phyloP scores from a whole-genome alignment of 2,888 invertebrate species.

The Teleogryllus oceanicus region DNA sequence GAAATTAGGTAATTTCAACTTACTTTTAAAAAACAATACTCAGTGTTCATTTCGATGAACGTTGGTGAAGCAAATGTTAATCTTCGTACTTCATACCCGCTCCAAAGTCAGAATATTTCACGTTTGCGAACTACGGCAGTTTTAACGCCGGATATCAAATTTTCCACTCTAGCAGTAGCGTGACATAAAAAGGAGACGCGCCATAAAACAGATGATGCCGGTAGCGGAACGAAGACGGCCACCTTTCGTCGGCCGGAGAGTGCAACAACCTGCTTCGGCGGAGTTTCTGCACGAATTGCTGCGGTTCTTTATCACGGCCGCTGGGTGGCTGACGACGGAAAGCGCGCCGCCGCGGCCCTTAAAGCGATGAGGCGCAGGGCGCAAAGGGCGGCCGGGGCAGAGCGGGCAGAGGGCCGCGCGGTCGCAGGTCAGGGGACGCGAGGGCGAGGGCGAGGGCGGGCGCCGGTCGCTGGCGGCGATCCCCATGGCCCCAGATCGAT shows the following conservation, averaged over 20 bases:
- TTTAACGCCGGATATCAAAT: no score
- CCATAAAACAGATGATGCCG: no score
- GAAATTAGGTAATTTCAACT: no score
- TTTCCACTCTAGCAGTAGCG: no score
- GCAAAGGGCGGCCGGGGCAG: conserved; percentile 24
- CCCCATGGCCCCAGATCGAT: conserved; percentile 5
- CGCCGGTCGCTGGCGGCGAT: conserved; percentile 1
- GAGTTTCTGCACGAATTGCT: not conserved
- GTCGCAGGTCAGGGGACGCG: conserved; percentile 18
- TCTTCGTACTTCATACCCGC: no score
- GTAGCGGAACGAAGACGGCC: not conserved
- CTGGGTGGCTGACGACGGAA: not conserved
- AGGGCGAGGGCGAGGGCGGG: not conserved
- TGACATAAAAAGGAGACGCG: no score
- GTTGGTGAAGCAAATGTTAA: no score
- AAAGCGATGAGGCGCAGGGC: conserved; percentile 23
- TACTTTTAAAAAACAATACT: no score
- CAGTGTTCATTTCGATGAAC: no score
- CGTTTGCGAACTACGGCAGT: no score
- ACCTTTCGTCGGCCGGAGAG: not conserved
- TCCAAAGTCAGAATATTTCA: no score
- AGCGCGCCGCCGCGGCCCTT: not conserved
- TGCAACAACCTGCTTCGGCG: not conserved
- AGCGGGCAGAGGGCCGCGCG: conserved; percentile 23
- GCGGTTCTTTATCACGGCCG: not conserved